phyloP scores from a whole-genome alignment of 2,113 vertebrate genomes.

The Perognathus longimembris region DNA sequence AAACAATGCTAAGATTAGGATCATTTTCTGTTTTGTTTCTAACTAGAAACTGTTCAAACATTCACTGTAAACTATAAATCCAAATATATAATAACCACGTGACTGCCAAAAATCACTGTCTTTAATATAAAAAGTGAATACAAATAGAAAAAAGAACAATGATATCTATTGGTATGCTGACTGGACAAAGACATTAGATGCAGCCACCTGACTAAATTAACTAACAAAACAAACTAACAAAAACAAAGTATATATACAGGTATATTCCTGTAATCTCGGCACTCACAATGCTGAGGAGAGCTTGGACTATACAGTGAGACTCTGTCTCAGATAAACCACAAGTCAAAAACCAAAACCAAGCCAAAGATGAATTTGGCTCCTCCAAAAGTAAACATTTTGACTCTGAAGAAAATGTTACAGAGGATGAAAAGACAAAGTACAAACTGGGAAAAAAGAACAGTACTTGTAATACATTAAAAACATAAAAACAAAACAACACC shows the following conservation, averaged over 20 bases:
- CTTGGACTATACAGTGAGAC: background rate
- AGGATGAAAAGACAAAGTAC: background rate
- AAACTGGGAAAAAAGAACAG: background rate
- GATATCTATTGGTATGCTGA: background rate
- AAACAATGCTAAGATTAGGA: background rate
- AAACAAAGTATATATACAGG: background rate
- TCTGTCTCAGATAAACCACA: no score
- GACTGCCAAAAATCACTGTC: background rate
- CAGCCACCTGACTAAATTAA: background rate
- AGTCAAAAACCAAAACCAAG: background rate
- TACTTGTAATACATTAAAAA: background rate
- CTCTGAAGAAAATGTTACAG: background rate
- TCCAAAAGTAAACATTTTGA: background rate
- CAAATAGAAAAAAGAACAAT: background rate
- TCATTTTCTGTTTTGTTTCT: constrained; percentile 5
- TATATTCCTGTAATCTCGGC: background rate
- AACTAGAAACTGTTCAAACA: constrained; percentile 24
- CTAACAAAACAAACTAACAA: background rate
- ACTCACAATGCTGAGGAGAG: background rate
- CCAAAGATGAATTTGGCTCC: background rate
- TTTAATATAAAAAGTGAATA: background rate
- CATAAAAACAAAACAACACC: background rate
- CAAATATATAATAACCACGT: background rate
- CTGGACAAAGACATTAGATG: background rate
- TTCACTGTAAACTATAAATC: background rate